phyloP scores from a whole-genome alignment of 92 coral and sea anemone species.

The Actinostola sp. region DNA sequence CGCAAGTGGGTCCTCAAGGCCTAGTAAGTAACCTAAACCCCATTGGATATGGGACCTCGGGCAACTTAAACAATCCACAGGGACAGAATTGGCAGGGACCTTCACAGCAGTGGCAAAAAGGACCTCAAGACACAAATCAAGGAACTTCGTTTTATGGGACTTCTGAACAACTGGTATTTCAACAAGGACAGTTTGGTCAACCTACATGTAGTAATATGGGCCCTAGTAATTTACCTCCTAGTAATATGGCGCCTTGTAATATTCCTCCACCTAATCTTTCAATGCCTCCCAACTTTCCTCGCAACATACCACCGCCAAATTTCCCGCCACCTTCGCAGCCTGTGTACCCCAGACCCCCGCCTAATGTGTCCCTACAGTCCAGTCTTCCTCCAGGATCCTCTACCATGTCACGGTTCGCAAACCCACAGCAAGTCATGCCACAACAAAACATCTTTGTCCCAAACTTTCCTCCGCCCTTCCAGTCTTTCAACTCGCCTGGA shows the following conservation, averaged over 20 bases:
- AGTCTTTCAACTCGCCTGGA: constrained; percentile 33
- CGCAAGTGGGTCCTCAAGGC: constrained; percentile 41
- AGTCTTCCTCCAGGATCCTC: constrained; percentile 25
- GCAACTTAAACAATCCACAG: constrained; percentile 11
- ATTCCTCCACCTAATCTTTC: constrained; percentile 74
- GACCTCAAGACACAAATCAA: constrained; percentile 29
- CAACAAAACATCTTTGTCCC: constrained; percentile 42
- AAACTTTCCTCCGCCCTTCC: constrained; percentile 26
- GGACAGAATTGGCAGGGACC: constrained; percentile 65
- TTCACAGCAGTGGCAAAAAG: constrained; percentile 49
- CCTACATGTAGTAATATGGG: constrained; percentile 48
- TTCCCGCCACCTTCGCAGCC: constrained; percentile 60
- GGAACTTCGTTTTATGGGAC: constrained; percentile 47
- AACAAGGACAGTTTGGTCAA: constrained; percentile 43
- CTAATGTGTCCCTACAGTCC: constrained; percentile 35
- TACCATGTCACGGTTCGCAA: constrained; percentile 28
- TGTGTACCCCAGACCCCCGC: constrained; percentile 51
- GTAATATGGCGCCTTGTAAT: constrained; percentile 41
- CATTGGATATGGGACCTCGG: constrained; percentile 1
- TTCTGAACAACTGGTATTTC: constrained; percentile 36
- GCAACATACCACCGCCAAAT: constrained; percentile 81
- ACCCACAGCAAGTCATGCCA: constrained; percentile 33
- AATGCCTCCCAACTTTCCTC: constrained; percentile 62
- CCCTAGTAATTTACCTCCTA: constrained; percentile 65
- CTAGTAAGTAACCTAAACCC: constrained; percentile 17